These are phyloP conservation scores for Trinorchestia longiramus DNA, from an alignment of 1,140 invertebrate genomes.

Conservation along the genomic window DNA sequence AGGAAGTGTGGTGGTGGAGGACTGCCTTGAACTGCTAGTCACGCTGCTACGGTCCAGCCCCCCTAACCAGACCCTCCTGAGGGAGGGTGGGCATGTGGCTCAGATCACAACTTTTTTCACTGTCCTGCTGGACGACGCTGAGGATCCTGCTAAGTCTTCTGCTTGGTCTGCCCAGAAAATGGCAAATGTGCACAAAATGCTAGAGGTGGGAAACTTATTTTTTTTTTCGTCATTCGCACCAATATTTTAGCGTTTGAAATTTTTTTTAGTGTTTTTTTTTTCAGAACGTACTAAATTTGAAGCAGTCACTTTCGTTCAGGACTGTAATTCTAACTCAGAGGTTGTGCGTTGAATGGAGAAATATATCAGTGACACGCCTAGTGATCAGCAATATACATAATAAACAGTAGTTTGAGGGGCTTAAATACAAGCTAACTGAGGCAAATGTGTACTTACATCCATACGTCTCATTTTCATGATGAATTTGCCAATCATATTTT, in stretches of 20 bases:
- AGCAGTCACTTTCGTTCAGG: neutral
- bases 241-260: no score
- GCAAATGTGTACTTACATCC: no score
- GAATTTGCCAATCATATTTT: neutral
- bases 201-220: neutral
- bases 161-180: constrained; percentile 48
- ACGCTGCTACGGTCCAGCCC: constrained; percentile 95
- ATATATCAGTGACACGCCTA: neutral
- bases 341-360: neutral
- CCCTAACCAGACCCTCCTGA: constrained; percentile 98
- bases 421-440: neutral
- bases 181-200: constrained; percentile 39
- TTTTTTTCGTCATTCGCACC: neutral
- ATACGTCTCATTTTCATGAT: neutral
- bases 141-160: constrained; percentile 19
- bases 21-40: constrained; percentile 94
- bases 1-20: constrained; percentile 98
- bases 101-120: constrained; percentile 34
- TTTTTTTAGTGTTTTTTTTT: no score
- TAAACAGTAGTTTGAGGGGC: neutral
- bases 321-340: neutral
- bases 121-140: neutral
- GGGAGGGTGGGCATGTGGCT: constrained; percentile 80
- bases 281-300: no score
- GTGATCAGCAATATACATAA: neutral